Conservation (phyloP, 2,797 vertebrate genomes). For the Spinus olivaceus region DNA sequence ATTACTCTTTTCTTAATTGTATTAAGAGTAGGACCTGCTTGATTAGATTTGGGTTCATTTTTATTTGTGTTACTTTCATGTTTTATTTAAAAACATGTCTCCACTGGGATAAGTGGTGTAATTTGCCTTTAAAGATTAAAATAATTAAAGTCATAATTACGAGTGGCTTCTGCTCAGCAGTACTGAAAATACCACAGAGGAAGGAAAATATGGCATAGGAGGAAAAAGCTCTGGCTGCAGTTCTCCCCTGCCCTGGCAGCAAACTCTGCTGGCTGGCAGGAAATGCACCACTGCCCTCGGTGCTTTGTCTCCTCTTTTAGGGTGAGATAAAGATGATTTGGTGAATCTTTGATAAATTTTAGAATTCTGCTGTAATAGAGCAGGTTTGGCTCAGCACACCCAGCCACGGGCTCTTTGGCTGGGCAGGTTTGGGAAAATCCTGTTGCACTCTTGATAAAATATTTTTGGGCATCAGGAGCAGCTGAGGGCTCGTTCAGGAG, state of each 20-base stretch:
- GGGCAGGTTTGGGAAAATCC: background rate
- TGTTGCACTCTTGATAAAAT: background rate
- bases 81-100: conserved; percentile 75
- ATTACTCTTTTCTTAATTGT: conserved; percentile 62
- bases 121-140: conserved; percentile 67
- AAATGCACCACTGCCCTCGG: background rate
- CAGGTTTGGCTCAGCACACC: background rate
- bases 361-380: background rate
- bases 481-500: background rate
- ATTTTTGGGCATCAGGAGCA: background rate
- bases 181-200: conserved; percentile 1
- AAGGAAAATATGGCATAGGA: conserved; percentile 20
- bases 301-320: conserved; percentile 1
- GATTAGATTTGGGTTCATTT: conserved; percentile 68
- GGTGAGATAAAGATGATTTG: background rate
- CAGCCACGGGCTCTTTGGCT: background rate
- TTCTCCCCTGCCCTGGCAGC: conserved; percentile 1
- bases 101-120: conserved; percentile 55
- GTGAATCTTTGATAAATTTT: background rate
- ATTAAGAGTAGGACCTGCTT: conserved; percentile 60
- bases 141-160: conserved; percentile 62
- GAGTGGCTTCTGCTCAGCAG: conserved; percentile 45
- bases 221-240: background rate
- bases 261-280: background rate
- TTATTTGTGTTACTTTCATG: conserved; percentile 67